Base-by-base conservation (phyloP, 1,140 invertebrate genomes). In the Mercenaria mercenaria region DNA sequence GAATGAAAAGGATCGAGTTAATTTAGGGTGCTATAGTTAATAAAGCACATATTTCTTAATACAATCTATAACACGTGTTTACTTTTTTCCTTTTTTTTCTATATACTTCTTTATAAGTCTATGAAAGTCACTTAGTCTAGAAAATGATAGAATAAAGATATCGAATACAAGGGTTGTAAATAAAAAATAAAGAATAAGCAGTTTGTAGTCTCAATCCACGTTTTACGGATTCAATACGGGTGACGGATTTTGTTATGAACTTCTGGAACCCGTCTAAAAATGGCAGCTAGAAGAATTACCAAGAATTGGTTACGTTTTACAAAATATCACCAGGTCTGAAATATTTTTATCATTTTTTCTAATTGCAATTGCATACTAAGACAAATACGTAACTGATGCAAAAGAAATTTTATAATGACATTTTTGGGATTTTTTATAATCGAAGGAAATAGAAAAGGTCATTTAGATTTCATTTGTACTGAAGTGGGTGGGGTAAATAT, bases 241-340 rank as follows among this genome's bases (percentile, higher is more conserved):
- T 41, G 11, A 72, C 18, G 67, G 67, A 41, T 39, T 39, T 72
- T 72, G 18, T 37, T 6, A 8, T 20, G 34, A 34, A 8, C 10
- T 32, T 32, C 23, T 67, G 69, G 72, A 76, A 59, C 72, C 64
- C 76, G 52, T 18, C 52, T 34, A 29, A 84, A 74, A 74, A 74
- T 74, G 69, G 83, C 83, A 72, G 83, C 83, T 23, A 85, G 83
- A 76, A 43, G 50, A 23, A 74, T 85, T 56, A n/a, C 83, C 1
- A 76, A 37, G 26, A 67, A 85, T 85, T 85, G 83, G 83, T 37
- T 56, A 59, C n/a, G 47, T 50, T 85, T 74, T 74, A 18, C 50
- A 34, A 85, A 85, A 76, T 76, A 37, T 39, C 10, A 74, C 20
- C 47, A 74, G 83, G 69, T 85, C 43, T 37, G 34, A 56, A 20